Conservation (phyloP, 2,888 invertebrate genomes). For the Drosophila acutilabella region DNA sequence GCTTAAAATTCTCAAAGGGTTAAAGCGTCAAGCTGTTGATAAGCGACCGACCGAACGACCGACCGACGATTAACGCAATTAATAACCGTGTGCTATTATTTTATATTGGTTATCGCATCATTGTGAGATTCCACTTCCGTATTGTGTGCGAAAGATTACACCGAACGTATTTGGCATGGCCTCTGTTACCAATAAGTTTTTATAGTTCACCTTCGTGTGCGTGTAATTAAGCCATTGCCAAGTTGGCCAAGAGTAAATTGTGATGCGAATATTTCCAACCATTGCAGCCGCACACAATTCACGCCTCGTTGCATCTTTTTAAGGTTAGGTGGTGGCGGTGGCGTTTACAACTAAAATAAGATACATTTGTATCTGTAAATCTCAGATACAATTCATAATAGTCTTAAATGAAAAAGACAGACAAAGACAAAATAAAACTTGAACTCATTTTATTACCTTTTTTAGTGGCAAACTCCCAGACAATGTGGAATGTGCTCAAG, state of each 20-base stretch:
- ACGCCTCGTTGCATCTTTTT: constrained; percentile 53
- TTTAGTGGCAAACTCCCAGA: constrained; percentile 32
- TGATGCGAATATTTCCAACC: constrained; percentile 21
- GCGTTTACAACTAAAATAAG: constrained; percentile 10
- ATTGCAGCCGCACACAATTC: constrained; percentile 53
- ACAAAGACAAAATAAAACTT: constrained; percentile 22
- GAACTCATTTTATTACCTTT: constrained; percentile 49
- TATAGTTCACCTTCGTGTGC: constrained; percentile 40
- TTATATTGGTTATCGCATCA: constrained; percentile 2
- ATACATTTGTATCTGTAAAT: constrained; percentile 11
- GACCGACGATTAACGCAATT: not conserved
- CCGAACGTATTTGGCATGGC: not conserved
- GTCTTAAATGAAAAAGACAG: not conserved
- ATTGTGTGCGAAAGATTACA: constrained; percentile 3
- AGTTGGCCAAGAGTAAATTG: constrained; percentile 39
- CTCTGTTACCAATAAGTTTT: constrained; percentile 8
- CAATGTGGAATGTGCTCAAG: constrained; percentile 22
- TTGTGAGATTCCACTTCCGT: constrained; percentile 26
- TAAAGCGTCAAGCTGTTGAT: constrained; percentile 1
- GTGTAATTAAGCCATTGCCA: constrained; percentile 54
- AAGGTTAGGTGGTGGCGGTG: constrained; percentile 31
- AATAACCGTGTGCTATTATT: not conserved
- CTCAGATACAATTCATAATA: not conserved
- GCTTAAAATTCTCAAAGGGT: constrained; percentile 2
- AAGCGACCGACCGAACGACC: not conserved